Conservation (phyloP, 2,888 invertebrate species). For the Euspilapteryx auroguttella region DNA sequence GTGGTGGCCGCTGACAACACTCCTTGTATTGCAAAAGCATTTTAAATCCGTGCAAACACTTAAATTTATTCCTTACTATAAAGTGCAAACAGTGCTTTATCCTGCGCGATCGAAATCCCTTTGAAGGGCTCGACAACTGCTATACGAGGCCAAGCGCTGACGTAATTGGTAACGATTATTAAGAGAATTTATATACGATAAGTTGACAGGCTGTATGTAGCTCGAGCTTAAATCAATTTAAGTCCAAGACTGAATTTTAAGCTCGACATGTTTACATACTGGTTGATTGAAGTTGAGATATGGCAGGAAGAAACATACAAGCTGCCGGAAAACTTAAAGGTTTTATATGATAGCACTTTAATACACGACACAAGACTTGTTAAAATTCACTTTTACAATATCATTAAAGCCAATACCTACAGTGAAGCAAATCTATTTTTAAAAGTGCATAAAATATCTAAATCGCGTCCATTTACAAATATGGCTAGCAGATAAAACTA, state of each 20-base stretch:
- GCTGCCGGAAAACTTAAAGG: slow-evolving; percentile 9
- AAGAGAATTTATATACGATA: slow-evolving; percentile 48
- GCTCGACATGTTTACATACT: slow-evolving; percentile 30
- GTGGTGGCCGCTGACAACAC: slow-evolving; percentile 26
- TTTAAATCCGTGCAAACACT: no score
- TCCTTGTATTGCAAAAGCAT: no score
- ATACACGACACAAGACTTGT: not conserved
- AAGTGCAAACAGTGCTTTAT: slow-evolving; percentile 37
- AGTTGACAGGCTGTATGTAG: slow-evolving; percentile 39
- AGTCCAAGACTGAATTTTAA: slow-evolving; percentile 23
- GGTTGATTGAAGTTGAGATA: slow-evolving; percentile 10
- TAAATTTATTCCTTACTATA: slow-evolving; percentile 35
- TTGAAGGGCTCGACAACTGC: slow-evolving; percentile 25
- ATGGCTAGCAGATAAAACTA: slow-evolving; percentile 21
- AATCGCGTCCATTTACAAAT: slow-evolving; percentile 31
- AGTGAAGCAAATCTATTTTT: no score
- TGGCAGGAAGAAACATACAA: slow-evolving; percentile 4
- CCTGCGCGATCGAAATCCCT: slow-evolving; percentile 20
- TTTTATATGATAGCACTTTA: not conserved
- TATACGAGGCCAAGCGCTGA: slow-evolving; percentile 39
- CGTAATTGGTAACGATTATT: slow-evolving; percentile 52
- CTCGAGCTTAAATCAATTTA: slow-evolving; percentile 29
- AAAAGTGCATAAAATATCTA: no score
- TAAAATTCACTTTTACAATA: no score
- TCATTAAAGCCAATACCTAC: no score